Percentiles rank a stretch among this genome's conserved stretches.
phyloP scores from a whole-genome alignment of 1,140 invertebrate species.

The Whitmania pigra region DNA sequence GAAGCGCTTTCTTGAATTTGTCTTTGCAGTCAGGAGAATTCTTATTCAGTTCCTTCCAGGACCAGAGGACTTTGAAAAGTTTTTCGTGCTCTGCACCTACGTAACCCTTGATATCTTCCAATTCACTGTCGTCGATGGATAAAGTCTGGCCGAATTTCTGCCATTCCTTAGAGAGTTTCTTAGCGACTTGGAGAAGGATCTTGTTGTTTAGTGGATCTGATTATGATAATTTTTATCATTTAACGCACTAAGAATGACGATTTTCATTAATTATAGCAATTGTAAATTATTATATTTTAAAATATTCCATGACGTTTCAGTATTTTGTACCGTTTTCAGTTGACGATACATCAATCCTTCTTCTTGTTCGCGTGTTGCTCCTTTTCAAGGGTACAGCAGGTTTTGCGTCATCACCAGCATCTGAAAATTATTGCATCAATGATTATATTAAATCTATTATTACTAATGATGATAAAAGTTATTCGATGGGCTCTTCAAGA shows the following conservation, averaged over 20 bases:
- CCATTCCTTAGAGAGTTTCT: not conserved
- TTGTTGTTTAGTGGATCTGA: constrained; percentile 8
- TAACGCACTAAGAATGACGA: not conserved
- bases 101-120: constrained; percentile 1
- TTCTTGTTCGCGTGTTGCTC: too few species aligned
- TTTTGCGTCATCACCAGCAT: too few species aligned
- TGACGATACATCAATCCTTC: too few species aligned
- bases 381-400: too few species aligned
- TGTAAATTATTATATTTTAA: too few species aligned
- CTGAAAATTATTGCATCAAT: too few species aligned
- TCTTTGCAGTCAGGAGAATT: not conserved
- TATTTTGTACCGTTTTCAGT: too few species aligned
- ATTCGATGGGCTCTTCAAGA: too few species aligned
- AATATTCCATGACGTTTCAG: too few species aligned
- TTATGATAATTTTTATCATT: not conserved
- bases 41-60: constrained; percentile 5
- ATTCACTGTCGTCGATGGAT: not conserved
- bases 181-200: not conserved
- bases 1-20: not conserved
- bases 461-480: too few species aligned
- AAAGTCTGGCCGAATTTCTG: not conserved
- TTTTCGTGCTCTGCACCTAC: constrained; percentile 5
- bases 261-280: not conserved
- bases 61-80: constrained; percentile 5
- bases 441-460: too few species aligned